Percentiles rank a stretch among this genome's conserved stretches.
Conservation (phyloP, 2,797 vertebrate species). For the Smutsia temminckii region DNA sequence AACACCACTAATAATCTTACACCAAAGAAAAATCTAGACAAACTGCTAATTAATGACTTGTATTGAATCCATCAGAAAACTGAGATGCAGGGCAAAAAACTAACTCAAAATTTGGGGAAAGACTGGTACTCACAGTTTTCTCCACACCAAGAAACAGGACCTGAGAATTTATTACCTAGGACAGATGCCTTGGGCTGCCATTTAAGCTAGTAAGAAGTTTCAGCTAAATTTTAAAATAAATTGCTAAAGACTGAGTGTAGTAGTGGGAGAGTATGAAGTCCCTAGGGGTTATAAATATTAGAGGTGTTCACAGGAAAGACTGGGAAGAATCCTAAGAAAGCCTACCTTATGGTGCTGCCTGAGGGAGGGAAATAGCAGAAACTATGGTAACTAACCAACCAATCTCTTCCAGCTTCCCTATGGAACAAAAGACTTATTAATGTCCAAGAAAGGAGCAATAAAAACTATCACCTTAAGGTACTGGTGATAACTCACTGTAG, state of each 20-base stretch:
- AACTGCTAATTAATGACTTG: background rate
- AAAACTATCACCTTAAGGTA: background rate
- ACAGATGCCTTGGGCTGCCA: background rate
- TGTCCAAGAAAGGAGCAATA: background rate
- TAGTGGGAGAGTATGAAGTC: background rate
- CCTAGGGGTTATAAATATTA: background rate
- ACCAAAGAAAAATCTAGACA: background rate
- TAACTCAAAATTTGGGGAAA: background rate
- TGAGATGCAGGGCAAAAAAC: background rate
- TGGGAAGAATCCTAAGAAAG: background rate
- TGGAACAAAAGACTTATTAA: background rate
- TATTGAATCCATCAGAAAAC: background rate
- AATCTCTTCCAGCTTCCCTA: background rate
- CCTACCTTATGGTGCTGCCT: background rate
- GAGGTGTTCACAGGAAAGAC: background rate
- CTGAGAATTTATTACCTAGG: background rate
- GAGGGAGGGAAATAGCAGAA: too few relatives aligned
- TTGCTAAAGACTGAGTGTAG: background rate
- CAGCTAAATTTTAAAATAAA: conserved; percentile 1
- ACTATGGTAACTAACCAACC: background rate
- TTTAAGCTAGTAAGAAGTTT: background rate
- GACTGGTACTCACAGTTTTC: background rate
- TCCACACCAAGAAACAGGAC: background rate
- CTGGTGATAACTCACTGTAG: background rate
- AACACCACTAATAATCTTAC: background rate